These are phyloP conservation scores for Gadopsis marmoratus DNA, from an alignment of 2,797 vertebrate species.

Conservation along the genomic window DNA sequence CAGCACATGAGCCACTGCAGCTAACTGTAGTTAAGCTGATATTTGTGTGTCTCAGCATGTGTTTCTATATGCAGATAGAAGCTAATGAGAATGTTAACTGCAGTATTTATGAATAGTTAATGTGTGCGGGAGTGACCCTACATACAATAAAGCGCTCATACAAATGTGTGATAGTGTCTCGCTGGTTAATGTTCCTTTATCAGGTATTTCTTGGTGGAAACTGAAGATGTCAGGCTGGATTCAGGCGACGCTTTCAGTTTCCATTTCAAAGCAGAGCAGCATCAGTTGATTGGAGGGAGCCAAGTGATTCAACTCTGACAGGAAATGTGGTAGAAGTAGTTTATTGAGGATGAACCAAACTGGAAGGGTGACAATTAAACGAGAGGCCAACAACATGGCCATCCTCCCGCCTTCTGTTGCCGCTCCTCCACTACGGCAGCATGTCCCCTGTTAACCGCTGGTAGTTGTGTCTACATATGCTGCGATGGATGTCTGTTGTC, in stretches of 20 bases:
- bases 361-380: conserved; percentile 49
- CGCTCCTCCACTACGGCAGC: conserved; percentile 11
- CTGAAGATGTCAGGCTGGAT: conserved; percentile 47
- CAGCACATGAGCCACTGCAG: neutral
- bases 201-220: conserved; percentile 38
- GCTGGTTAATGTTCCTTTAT: conserved; percentile 19
- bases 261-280: conserved; percentile 31
- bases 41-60: conserved; percentile 30
- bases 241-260: conserved; percentile 44
- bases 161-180: conserved; percentile 40
- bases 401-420: conserved; percentile 28
- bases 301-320: conserved; percentile 46
- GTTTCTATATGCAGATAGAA: conserved; percentile 18
- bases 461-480: conserved; percentile 19
- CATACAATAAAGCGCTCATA: neutral
- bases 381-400: neutral
- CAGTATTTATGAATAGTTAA: conserved; percentile 44
- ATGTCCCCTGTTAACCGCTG: conserved; percentile 13
- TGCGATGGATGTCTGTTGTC: conserved; percentile 56
- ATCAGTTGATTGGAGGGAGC: conserved; percentile 33
- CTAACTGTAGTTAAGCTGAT: conserved; percentile 26
- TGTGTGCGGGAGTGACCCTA: conserved; percentile 18
- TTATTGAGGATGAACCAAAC: conserved; percentile 43
- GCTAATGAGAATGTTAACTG: conserved; percentile 37
- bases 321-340: conserved; percentile 36